phyloP scores from a whole-genome alignment of 2,113 vertebrate genomes.

The Natator depressus region DNA sequence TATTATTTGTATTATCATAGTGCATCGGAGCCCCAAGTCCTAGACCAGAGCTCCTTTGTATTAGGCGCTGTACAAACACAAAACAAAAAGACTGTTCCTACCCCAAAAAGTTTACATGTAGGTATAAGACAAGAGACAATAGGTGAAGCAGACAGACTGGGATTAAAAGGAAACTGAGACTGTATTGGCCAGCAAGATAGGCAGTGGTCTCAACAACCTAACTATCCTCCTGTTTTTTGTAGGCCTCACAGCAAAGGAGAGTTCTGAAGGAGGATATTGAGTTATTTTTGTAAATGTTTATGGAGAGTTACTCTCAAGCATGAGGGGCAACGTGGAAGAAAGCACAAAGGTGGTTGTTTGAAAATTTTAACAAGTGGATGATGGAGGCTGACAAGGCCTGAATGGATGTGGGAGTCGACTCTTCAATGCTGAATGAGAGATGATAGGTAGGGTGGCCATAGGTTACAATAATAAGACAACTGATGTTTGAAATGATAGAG shows the following conservation, averaged over 20 bases:
- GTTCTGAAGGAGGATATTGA: not conserved
- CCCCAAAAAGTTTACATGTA: no score
- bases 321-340: no score
- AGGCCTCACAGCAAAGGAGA: not conserved
- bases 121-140: not conserved
- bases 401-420: not conserved
- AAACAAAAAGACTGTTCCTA: no score
- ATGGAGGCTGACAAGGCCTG: not conserved
- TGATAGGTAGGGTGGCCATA: not conserved
- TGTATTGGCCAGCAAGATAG: not conserved
- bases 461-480: not conserved
- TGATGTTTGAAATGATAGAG: not conserved
- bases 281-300: not conserved
- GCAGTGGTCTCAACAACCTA: no score
- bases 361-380: not conserved
- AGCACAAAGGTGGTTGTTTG: no score
- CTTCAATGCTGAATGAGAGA: not conserved
- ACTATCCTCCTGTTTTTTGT: not conserved
- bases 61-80: no score
- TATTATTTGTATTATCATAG: no score
- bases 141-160: not conserved
- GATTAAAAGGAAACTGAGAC: not conserved
- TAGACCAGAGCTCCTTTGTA: no score
- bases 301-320: not conserved
- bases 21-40: no score